Evolutionary conservation across 1,140 invertebrate genomes (phyloP).

Genomic region (Drosophila arizonae): DNA sequence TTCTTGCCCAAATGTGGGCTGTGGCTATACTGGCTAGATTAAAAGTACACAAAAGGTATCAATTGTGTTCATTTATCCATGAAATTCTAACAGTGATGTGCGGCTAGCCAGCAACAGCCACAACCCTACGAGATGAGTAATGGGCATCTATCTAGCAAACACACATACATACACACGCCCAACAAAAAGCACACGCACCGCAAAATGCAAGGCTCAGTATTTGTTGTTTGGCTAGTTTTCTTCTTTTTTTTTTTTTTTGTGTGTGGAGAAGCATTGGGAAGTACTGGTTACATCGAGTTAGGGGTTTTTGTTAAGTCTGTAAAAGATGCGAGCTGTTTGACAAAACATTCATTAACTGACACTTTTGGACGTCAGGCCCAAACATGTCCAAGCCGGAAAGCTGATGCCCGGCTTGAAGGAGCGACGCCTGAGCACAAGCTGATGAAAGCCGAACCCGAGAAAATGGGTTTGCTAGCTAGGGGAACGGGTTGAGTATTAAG

Average conservation of each 20-base stretch:
- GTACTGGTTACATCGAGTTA: conserved; percentile 25
- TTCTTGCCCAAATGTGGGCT: conserved; percentile 8
- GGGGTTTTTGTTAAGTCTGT: conserved; percentile 23
- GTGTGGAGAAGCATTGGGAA: neutral
- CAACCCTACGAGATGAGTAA: conserved; percentile 47
- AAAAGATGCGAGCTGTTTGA: conserved; percentile 51
- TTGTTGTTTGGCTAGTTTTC: conserved; percentile 1
- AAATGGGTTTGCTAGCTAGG: conserved; percentile 9
- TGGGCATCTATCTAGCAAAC: conserved; percentile 18
- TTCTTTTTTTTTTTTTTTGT: neutral
- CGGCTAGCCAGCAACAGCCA: conserved; percentile 19
- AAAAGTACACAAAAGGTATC: conserved; percentile 66
- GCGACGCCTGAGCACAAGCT: conserved; percentile 39
- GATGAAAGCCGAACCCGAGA: conserved; percentile 39
- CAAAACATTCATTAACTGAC: conserved; percentile 68
- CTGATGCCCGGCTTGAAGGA: conserved; percentile 23
- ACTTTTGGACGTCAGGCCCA: conserved; percentile 35
- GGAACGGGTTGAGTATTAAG: conserved; percentile 48
- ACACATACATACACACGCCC: conserved; percentile 8
- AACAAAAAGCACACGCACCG: neutral
- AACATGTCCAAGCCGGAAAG: conserved; percentile 11
- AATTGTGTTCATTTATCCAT: conserved; percentile 62
- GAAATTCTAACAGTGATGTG: conserved; percentile 55
- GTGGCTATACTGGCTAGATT: conserved; percentile 40
- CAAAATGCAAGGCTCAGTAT: conserved; percentile 9